Conservation (phyloP, 2,888 invertebrate species). For the Dorcus hopei region DNA sequence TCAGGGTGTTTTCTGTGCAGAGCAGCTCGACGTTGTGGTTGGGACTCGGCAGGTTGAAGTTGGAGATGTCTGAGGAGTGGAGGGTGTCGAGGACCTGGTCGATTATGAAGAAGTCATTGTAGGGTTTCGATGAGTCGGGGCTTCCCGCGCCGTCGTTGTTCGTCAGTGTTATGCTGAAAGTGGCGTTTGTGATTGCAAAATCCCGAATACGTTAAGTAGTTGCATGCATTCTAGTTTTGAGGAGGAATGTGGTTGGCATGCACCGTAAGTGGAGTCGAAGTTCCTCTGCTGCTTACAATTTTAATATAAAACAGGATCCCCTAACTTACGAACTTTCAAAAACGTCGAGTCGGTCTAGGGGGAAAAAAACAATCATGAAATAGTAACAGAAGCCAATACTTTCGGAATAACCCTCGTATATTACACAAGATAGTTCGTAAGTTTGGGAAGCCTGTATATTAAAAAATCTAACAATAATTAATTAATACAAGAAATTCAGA, state of each 20-base stretch:
- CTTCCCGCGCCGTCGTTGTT: constrained; percentile 12
- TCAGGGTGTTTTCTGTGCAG: constrained; percentile 10
- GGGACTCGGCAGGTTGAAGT: constrained; percentile 13
- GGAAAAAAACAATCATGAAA: too few species aligned
- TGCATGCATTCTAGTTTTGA: not conserved
- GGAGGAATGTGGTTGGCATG: not conserved
- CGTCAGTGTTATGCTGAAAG: constrained; percentile 12
- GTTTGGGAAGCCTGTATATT: too few species aligned
- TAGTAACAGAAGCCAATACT: too few species aligned
- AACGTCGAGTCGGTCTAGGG: too few species aligned
- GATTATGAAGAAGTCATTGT: constrained; percentile 27
- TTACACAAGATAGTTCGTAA: too few species aligned
- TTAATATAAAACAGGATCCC: not conserved
- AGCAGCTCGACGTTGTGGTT: constrained; percentile 8
- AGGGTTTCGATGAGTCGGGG: constrained; percentile 21
- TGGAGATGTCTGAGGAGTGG: constrained; percentile 19
- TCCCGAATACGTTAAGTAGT: not conserved
- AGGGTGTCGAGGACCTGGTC: constrained; percentile 27
- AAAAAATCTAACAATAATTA: too few species aligned
- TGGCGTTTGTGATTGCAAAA: constrained; percentile 1
- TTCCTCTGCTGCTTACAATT: not conserved
- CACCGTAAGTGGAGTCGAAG: not conserved
- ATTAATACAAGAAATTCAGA: too few species aligned
- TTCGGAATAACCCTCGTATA: too few species aligned
- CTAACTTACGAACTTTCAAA: not conserved